Evolutionary conservation across 2,888 invertebrate genomes (phyloP).

Genomic region (Steinernema scapterisci): DNA sequence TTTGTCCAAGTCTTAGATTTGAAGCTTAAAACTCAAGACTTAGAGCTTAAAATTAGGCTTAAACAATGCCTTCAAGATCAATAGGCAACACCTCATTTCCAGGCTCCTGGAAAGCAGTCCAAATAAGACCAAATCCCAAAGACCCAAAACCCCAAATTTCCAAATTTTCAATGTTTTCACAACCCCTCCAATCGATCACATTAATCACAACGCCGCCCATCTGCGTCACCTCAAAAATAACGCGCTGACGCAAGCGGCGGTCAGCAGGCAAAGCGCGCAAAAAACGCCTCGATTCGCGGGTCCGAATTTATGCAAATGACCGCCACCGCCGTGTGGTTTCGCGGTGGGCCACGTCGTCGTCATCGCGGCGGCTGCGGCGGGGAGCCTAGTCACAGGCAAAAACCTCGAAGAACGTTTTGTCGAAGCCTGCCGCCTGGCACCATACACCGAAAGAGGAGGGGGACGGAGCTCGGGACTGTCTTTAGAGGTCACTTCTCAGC

Average conservation of each 20-base stretch:
- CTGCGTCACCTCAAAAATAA: slow-evolving; percentile 21
- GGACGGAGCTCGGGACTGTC: too few species aligned
- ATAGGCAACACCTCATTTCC: too few species aligned
- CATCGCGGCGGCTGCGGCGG: not conserved
- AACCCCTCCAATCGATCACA: slow-evolving; percentile 10
- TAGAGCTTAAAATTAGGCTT: too few species aligned
- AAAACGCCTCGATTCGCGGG: not conserved
- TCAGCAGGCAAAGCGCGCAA: slow-evolving; percentile 5
- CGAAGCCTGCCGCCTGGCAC: slow-evolving; percentile 1
- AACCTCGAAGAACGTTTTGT: too few species aligned
- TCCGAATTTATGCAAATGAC: slow-evolving; percentile 11
- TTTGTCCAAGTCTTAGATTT: too few species aligned
- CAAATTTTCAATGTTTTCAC: not conserved
- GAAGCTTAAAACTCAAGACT: too few species aligned
- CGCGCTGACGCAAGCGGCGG: slow-evolving; percentile 23
- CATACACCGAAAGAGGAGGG: not conserved
- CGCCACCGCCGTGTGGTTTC: not conserved
- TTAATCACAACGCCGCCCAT: slow-evolving; percentile 7
- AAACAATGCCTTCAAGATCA: too few species aligned
- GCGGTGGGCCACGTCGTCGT: not conserved
- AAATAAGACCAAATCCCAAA: too few species aligned
- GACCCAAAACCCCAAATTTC: not conserved
- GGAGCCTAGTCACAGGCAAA: too few species aligned
- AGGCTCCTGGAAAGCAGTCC: too few species aligned
- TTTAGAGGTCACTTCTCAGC: not conserved